Evolutionary conservation across 2,797 vertebrate species (phyloP).

Genomic region (Mycteria americana): DNA sequence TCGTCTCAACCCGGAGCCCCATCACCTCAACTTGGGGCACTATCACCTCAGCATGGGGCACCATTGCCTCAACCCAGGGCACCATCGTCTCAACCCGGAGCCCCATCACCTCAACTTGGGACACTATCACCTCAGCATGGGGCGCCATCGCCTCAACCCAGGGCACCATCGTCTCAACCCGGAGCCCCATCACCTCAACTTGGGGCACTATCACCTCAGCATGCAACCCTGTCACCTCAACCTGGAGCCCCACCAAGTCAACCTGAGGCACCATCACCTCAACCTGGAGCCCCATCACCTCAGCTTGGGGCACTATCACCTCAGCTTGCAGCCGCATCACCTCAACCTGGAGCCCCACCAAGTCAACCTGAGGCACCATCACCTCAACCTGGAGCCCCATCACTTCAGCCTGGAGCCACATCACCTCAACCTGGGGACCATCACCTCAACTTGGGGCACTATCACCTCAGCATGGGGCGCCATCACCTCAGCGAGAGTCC

Average conservation of each 20-base stretch:
- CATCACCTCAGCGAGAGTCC: fast-evolving
- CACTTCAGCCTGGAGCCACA: no score
- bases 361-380: no score
- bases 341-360: no score
- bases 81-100: background rate
- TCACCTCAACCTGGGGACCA: no score
- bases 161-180: background rate
- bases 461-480: background rate
- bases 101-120: background rate
- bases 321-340: no score
- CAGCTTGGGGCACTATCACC: no score
- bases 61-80: background rate
- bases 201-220: no score
- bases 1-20: background rate
- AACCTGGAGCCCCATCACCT: background rate
- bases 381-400: no score
- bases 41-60: background rate
- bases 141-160: no score
- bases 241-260: background rate
- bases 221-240: background rate
- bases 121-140: no score
- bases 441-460: background rate
- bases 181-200: fast-evolving
- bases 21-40: background rate
- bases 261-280: no score